Evolutionary conservation across 1,140 invertebrate species (phyloP), one percentile per base, ranked within the genome.

Genomic region (Dinothrombium tinctorium): DNA sequence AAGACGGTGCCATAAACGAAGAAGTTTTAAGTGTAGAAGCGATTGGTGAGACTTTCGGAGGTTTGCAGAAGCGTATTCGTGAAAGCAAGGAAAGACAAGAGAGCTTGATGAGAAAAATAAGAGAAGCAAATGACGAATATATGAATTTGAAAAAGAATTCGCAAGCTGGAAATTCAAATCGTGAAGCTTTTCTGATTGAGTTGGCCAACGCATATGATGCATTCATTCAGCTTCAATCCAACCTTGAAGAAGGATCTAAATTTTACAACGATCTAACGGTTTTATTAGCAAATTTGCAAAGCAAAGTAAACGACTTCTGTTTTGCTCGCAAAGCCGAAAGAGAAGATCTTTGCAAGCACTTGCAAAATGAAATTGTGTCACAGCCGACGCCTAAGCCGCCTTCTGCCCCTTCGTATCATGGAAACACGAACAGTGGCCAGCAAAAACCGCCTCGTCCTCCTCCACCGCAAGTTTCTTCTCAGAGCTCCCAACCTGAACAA

Each of bases 241-340:
- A 96, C 63, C 61, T 96, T 33, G 68, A 76, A 50, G 90, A 98
- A 66, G 90, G 89, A 42, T 76, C 76, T 11, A 95, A 95, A 64
- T 98, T 98, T 64, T 98, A 98, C 61, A 95, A 94, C 61, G 87
- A 96, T 61, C 66, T 99, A 44, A 96, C 90, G 2, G 65, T 90
- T 68, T 57, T 98, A 43, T 62, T 99, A 51, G 71, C 98, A 5
- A 73, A 75, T 22, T 87, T 94, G 58, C 94, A 99, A 68, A 90
- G 82, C 57, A 98, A 98, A 63, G 79, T 98, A 50, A 76, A 75
- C 1, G 94, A 99, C 62, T 96, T 86, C 61, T 92, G 86, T 58
- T 98, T 98, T 62, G 92, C 92, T 23, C 76, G 92, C 4, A 89
- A 92, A 64, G 95, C 90, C 1, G 92, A 98, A 59, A 96, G 95